Evolutionary conservation across 2,113 vertebrate species (phyloP), one percentile per base, ranked within the genome.

Genomic region (Marcusenius ussheri): DNA sequence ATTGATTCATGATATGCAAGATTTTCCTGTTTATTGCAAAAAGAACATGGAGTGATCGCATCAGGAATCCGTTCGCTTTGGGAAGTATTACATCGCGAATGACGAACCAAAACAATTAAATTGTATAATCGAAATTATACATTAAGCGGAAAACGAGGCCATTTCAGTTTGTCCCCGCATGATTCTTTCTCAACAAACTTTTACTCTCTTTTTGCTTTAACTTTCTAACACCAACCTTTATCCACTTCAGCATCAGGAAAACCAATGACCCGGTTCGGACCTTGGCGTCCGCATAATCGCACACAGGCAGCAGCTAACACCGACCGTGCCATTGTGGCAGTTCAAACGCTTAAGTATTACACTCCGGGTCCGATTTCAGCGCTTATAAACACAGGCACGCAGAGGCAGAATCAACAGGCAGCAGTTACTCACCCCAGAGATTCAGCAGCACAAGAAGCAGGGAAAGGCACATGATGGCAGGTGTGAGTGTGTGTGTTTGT

Each of bases 361-460:
- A 24, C 24, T n/a, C 24, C 47, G 49, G 5, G 24, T n/a, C 27
- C 8, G 45, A n/a, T 49, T 5, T 13, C 42, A 46, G 83, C 83
- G 45, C 8, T 24, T 89, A 39, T 17, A 47, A 88, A 62, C 70
- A 83, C 21, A 88, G 3, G 3, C 5, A 5, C 24, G n/a, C n/a
- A 31, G n/a, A 70, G 9, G n/a, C 62, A 70, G 62, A 70, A 31
- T 70, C 62, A 70, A 6, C 27, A 27, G 39, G 19, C 19, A 11
- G 1, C 3, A 45, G 70, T 27, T 89, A 96, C 96, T 96, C 91
- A 96, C 96, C 95, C 47, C 92, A 90, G 19, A 94, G 42, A 42
- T 87, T 62, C 39, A 95, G 56, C 85, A 96, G 89, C 88, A 94
- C 88, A 47, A 90, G 80, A 42, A 86, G 90, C 89, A 87, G 89